Conservation (phyloP, 2,888 invertebrate species). For the Eupithecia pulchellata region DNA sequence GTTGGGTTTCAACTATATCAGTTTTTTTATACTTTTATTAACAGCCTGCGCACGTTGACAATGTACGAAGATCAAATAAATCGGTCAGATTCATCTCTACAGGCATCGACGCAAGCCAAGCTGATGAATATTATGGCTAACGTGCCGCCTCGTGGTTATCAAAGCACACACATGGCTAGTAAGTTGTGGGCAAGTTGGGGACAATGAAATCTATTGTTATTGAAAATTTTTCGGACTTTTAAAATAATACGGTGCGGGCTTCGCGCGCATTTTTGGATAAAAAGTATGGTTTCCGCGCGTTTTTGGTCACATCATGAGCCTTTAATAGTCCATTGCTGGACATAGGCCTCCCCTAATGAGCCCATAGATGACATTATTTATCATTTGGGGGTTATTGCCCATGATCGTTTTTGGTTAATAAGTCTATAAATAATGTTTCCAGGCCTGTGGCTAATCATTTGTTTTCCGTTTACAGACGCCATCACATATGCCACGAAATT, state of each 20-base stretch:
- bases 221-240: too few relatives aligned
- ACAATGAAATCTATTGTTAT: neutral
- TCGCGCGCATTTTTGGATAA: neutral
- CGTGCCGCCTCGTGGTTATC: conserved; percentile 54
- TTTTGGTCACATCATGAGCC: too few relatives aligned
- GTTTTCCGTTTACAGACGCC: conserved; percentile 58
- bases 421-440: too few relatives aligned
- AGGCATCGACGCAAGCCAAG: conserved; percentile 52
- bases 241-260: neutral
- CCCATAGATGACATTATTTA: too few relatives aligned
- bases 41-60: conserved; percentile 66
- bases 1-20: neutral
- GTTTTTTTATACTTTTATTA: neutral
- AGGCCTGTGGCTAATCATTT: neutral
- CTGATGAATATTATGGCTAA: conserved; percentile 61
- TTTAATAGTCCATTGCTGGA: too few relatives aligned
- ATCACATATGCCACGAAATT: conserved; percentile 59
- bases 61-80: conserved; percentile 62
- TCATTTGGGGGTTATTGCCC: too few relatives aligned
- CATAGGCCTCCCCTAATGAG: too few relatives aligned
- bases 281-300: neutral
- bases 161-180: conserved; percentile 55
- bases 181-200: conserved; percentile 23
- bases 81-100: conserved; percentile 52
- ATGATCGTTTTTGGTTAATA: too few relatives aligned